Evolutionary conservation across 2,888 invertebrate genomes (phyloP).

Genomic region (Apodemia hepburni): DNA sequence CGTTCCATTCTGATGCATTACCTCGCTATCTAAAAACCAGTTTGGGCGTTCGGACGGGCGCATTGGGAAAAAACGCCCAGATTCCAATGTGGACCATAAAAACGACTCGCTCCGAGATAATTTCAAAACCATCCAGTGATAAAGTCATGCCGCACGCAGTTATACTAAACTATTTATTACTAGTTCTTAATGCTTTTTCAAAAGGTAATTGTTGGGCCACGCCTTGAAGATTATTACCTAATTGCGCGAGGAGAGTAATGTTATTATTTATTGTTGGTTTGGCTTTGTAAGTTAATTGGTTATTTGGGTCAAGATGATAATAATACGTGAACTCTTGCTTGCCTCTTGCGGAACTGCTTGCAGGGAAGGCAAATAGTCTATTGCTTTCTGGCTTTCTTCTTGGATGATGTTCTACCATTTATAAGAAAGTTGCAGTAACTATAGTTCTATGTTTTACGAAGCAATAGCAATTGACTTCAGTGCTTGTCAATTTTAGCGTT

Average conservation of each 20-base stretch:
- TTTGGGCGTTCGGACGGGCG: constrained; percentile 68
- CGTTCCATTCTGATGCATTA: constrained; percentile 73
- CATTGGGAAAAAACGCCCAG: constrained; percentile 72
- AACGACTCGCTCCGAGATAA: constrained; percentile 72
- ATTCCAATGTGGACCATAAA: constrained; percentile 77
- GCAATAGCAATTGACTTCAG: too few species aligned
- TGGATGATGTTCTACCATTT: too few species aligned
- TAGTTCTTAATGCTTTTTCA: constrained; percentile 16
- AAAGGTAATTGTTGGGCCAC: constrained; percentile 8
- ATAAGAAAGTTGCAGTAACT: too few species aligned
- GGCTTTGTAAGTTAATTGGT: not conserved
- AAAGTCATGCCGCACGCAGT: constrained; percentile 38
- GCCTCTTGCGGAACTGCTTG: not conserved
- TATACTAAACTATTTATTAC: constrained; percentile 44
- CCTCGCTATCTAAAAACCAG: constrained; percentile 78
- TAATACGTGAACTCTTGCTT: not conserved
- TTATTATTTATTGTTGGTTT: not conserved
- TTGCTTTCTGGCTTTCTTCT: too few species aligned
- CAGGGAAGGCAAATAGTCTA: too few species aligned
- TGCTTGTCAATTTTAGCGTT: too few species aligned
- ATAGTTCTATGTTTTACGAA: too few species aligned
- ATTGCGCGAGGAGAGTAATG: not conserved
- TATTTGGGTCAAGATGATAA: not conserved
- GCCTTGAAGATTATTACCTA: constrained; percentile 1
- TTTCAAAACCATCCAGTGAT: constrained; percentile 65